phyloP scores from a whole-genome alignment of 2,888 invertebrate species.

The Callimorpha dominula region DNA sequence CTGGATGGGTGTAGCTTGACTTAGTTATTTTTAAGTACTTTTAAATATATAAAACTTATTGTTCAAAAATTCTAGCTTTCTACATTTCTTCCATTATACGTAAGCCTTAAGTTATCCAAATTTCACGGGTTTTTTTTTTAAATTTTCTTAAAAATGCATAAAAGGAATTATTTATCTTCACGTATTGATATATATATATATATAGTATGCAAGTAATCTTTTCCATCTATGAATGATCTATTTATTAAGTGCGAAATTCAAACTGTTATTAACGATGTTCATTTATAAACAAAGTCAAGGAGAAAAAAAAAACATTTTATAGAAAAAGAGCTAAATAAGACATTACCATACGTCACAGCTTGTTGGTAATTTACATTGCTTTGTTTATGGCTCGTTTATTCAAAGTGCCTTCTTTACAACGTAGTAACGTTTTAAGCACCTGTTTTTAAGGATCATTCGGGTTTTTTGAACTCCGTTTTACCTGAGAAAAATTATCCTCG shows the following conservation, averaged over 20 bases:
- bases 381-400: neutral
- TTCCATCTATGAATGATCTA: neutral
- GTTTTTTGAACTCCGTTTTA: neutral
- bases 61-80: too few relatives aligned
- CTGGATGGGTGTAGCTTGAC: too few relatives aligned
- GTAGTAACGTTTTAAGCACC: conserved; percentile 2
- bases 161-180: too few relatives aligned
- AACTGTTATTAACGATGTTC: neutral
- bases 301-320: neutral
- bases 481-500: neutral
- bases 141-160: too few relatives aligned
- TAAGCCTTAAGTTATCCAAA: too few relatives aligned
- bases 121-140: too few relatives aligned
- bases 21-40: too few relatives aligned
- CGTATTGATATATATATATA: too few relatives aligned
- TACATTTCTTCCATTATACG: too few relatives aligned
- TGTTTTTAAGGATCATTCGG: neutral
- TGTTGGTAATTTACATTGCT: neutral
- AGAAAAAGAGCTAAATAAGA: neutral
- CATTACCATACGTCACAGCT: neutral
- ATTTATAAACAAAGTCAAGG: neutral
- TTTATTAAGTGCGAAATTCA: neutral
- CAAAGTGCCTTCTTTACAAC: conserved; percentile 1
- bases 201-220: too few relatives aligned
- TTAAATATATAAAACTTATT: too few relatives aligned